A percentile compares a stretch with the other conserved stretches of the same genome.
Evolutionary conservation across 1,140 invertebrate genomes (phyloP).

Genomic region (Melipona quadrifasciata): DNA sequence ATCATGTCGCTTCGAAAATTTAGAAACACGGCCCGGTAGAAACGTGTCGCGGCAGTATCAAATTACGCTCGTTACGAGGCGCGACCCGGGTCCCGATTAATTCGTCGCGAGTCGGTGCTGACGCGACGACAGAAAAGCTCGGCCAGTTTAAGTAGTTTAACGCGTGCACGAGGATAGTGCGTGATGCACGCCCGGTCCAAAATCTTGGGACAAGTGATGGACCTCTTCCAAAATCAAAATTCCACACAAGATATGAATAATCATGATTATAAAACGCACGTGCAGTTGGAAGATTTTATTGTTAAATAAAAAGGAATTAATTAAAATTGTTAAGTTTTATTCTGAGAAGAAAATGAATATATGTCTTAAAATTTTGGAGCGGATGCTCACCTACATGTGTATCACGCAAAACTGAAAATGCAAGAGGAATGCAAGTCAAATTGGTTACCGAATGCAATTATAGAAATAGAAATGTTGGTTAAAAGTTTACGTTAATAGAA

Average conservation of each 20-base stretch:
- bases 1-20: constrained; percentile 20
- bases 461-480: not conserved
- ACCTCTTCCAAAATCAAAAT: too few species aligned
- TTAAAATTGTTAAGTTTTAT: too few species aligned
- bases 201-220: too few species aligned
- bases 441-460: not conserved
- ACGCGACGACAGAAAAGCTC: constrained; percentile 27
- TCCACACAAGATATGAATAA: too few species aligned
- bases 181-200: too few species aligned
- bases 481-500: not conserved
- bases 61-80: constrained; percentile 50
- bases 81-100: constrained; percentile 26
- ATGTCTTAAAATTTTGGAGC: too few species aligned
- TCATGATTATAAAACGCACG: too few species aligned
- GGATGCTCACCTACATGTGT: too few species aligned
- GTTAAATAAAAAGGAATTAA: too few species aligned
- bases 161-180: not conserved
- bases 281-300: too few species aligned
- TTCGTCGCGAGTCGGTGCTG: constrained; percentile 23
- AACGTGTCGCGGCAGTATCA: constrained; percentile 39
- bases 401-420: too few species aligned
- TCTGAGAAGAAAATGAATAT: too few species aligned
- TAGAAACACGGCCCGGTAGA: constrained; percentile 14
- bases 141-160: constrained; percentile 24
- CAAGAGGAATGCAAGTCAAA: not conserved